phyloP scores from a whole-genome alignment of 2,113 vertebrate genomes.

The Oriolus oriolus region DNA sequence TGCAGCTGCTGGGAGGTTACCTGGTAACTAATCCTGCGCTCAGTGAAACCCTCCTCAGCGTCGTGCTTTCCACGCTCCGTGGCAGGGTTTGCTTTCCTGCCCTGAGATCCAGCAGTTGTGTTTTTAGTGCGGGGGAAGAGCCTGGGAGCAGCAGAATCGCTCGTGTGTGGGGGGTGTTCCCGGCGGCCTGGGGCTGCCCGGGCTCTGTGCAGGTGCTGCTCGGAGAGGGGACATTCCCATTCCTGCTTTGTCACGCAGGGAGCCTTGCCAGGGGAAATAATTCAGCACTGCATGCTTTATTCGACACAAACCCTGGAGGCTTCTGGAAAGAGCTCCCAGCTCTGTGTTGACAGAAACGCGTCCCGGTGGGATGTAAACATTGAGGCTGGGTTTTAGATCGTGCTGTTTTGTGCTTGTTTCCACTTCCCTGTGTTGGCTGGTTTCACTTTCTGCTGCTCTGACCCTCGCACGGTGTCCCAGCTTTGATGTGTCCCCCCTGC shows the following conservation, averaged over 20 bases:
- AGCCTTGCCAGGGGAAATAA: not conserved
- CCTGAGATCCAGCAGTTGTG: not conserved
- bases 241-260: not conserved
- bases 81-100: not conserved
- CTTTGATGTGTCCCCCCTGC: not conserved
- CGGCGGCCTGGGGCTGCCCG: accelerated
- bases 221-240: not conserved
- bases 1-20: not conserved
- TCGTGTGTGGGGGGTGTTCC: accelerated
- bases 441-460: not conserved
- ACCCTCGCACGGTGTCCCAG: not conserved
- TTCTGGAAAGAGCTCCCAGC: not conserved
- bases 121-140: not conserved
- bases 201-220: not conserved
- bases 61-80: accelerated
- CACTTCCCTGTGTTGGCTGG: not conserved
- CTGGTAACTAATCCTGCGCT: not conserved
- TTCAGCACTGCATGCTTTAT: accelerated
- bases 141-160: not conserved
- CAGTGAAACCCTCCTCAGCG: accelerated
- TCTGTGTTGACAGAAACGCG: accelerated
- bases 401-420: not conserved
- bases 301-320: not conserved
- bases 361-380: not conserved
- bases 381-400: not conserved